Conservation (phyloP, 2,797 vertebrate genomes). For the Pogonophryne albipinna region DNA sequence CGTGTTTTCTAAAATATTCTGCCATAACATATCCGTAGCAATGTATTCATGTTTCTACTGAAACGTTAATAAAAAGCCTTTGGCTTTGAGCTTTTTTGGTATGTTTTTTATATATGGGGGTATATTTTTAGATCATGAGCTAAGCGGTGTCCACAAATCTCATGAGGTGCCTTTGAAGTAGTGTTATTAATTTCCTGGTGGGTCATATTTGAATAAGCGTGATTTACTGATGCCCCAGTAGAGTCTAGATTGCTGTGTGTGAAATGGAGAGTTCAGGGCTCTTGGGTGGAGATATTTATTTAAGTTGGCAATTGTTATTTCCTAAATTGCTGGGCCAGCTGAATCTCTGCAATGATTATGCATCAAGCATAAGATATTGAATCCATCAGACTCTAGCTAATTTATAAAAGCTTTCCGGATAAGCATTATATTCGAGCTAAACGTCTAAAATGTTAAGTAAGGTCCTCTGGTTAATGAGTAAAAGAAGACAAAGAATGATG, state of each 20-base stretch:
- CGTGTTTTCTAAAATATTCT: not conserved
- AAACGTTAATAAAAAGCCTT: not conserved
- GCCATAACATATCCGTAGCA: not conserved
- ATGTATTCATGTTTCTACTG: not conserved
- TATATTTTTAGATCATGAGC: conserved; percentile 42
- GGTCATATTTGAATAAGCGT: conserved; percentile 74
- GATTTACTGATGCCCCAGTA: conserved; percentile 65
- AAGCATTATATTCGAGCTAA: not conserved
- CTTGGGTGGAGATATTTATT: conserved; percentile 49
- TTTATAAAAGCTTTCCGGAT: conserved; percentile 6
- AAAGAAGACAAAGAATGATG: not conserved
- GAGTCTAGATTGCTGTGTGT: conserved; percentile 50
- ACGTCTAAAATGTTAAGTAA: not conserved
- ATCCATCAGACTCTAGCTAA: conserved; percentile 3
- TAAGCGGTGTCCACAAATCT: conserved; percentile 45
- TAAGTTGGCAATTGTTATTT: conserved; percentile 4
- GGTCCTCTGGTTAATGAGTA: not conserved
- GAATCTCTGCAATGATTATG: not conserved
- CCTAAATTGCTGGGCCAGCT: not conserved
- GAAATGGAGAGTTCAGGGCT: conserved; percentile 43
- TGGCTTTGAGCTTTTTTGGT: conserved; percentile 16
- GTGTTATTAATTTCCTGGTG: conserved; percentile 72
- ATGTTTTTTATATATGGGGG: conserved; percentile 27
- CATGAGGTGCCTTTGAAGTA: conserved; percentile 62
- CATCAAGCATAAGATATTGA: not conserved